Evolutionary conservation across 2,113 vertebrate genomes (phyloP).

Genomic region (Coreoperca whiteheadi): DNA sequence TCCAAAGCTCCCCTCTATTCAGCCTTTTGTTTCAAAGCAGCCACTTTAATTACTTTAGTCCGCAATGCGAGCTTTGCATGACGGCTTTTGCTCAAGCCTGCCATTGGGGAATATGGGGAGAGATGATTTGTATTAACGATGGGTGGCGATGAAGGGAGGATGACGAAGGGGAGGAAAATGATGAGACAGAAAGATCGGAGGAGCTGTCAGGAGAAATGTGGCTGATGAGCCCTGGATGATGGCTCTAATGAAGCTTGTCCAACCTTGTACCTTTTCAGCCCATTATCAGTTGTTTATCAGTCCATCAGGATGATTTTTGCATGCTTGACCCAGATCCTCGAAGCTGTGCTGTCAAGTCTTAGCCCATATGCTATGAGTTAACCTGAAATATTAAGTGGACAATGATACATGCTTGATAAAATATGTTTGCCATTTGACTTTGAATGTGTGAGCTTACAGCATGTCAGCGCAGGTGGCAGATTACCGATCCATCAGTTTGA

Average conservation of each 20-base stretch:
- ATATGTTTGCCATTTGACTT: conserved; percentile 8
- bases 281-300: conserved; percentile 49
- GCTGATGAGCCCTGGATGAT: conserved; percentile 67
- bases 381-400: neutral
- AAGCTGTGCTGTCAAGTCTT: neutral
- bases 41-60: conserved; percentile 77
- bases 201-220: conserved; percentile 66
- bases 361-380: neutral
- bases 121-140: conserved; percentile 83
- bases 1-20: conserved; percentile 53
- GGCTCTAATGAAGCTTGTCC: conserved; percentile 62
- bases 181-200: conserved; percentile 71
- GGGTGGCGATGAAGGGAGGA: conserved; percentile 61
- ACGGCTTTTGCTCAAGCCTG: conserved; percentile 67
- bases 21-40: conserved; percentile 76
- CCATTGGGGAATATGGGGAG: conserved; percentile 61
- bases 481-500: conserved; percentile 6
- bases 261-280: conserved; percentile 57
- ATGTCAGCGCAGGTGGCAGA: neutral
- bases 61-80: conserved; percentile 64
- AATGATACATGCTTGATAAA: neutral
- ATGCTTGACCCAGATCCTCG: conserved; percentile 1
- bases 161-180: conserved; percentile 66
- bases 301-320: conserved; percentile 45
- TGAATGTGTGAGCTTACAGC: neutral